Evolutionary conservation across 2,888 invertebrate species (phyloP), one percentile per base, ranked within the genome.

Genomic region (Athalia rosae): DNA sequence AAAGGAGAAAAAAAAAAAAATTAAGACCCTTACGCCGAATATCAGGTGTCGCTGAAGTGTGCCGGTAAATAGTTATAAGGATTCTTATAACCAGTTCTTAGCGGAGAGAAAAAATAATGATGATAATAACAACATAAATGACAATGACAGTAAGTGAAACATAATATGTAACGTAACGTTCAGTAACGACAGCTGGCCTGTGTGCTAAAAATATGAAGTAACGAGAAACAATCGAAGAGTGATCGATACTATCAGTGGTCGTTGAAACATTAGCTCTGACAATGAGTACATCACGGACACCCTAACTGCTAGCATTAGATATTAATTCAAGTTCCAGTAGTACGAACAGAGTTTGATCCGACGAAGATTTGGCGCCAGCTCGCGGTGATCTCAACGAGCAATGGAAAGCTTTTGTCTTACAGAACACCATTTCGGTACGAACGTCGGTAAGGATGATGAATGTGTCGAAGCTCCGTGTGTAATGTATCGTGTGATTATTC

Each of bases 141-240:
- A 28, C 28, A 28, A 28, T 28, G 4, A 53, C 9, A 53, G 53
- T 53, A 53, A 53, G 9, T 53, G 53, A 53, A 28, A 28, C 28
- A 28, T 28, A 28, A 28, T 28, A 71, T 13, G n/a, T 53, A 67
- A 56, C 77, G 78, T 81, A 80, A 81, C 82, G 83, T 83, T 61
- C 83, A 81, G 82, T 82, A 83, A 82, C 84, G 78, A 83, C 76
- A 61, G 11, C 43, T 13, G 53, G 41, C 58, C 48, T 48, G 64
- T 73, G 79, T 77, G 82, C 86, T 86, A 86, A 87, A 87, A 87
- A 87, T 86, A 87, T 84, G 83, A 82, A 79, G 79, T 82, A 85
- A 85, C 81, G 82, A 84, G 82, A 81, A 85, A 85, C 82, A 84
- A 88, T 88, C 86, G 85, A 87, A 87, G 82, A 76, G 80, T 81